A percentile compares a stretch with the other conserved stretches of the same genome.
Evolutionary conservation across 2,113 vertebrate species (phyloP).

Genomic region (Neofelis nebulosa): DNA sequence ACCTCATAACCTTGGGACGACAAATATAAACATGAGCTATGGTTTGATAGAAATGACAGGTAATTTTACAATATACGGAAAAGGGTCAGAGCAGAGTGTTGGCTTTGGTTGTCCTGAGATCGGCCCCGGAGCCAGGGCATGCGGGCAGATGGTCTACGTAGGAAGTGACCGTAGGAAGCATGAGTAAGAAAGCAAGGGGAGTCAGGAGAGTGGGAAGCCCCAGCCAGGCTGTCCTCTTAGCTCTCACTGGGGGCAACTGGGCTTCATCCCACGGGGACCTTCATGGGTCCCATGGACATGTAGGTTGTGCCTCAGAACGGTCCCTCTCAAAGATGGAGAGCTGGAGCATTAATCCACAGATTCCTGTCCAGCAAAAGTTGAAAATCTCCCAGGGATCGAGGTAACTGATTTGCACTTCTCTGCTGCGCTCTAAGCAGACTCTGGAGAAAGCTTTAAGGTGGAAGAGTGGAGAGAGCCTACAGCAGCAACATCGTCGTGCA

Average conservation of each 20-base stretch:
- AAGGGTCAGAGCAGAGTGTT: not conserved
- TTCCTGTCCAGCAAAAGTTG: not conserved
- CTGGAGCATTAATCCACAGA: not conserved
- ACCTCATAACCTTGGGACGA: not conserved
- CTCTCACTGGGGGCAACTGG: no score
- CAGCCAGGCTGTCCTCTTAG: no score
- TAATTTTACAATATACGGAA: not conserved
- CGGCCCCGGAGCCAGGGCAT: not conserved
- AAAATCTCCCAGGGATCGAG: not conserved
- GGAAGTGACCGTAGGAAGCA: not conserved
- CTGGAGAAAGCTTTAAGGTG: not conserved
- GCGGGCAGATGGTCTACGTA: no score
- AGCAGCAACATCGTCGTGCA: accelerated
- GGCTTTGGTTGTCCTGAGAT: not conserved
- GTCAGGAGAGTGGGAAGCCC: not conserved
- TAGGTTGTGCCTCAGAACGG: not conserved
- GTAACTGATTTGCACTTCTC: not conserved
- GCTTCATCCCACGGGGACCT: not conserved
- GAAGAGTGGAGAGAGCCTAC: not conserved
- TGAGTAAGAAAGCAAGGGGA: not conserved
- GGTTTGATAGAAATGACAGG: not conserved
- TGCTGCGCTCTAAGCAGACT: not conserved
- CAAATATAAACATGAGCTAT: not conserved
- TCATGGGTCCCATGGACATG: no score
- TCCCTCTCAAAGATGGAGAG: not conserved